Conservation (phyloP, 2,113 vertebrate species). For the Lycaon pictus region DNA sequence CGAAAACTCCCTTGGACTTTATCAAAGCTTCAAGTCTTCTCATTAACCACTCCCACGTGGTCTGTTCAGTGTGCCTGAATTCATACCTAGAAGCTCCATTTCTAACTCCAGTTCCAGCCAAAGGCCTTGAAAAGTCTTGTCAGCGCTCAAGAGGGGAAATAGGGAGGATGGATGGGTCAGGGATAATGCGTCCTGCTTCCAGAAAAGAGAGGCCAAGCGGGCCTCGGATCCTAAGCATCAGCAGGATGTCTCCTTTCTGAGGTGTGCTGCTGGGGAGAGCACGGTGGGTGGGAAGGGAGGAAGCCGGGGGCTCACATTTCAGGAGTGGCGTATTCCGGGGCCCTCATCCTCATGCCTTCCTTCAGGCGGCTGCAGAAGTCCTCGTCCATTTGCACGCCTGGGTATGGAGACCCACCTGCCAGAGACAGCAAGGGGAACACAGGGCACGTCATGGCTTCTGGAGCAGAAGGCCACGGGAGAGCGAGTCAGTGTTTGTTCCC, state of each 20-base stretch:
- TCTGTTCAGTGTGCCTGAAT: neutral
- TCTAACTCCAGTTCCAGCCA: neutral
- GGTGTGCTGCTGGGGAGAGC: neutral
- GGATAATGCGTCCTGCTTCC: neutral
- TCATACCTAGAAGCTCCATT: neutral
- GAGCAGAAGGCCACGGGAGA: neutral
- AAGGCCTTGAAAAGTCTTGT: constrained; percentile 5
- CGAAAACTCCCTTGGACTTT: too few species aligned
- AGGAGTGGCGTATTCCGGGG: constrained; percentile 92
- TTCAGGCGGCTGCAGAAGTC: constrained; percentile 96
- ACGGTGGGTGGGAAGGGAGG: accelerated
- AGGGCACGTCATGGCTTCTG: accelerated
- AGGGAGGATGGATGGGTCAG: neutral
- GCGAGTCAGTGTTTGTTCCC: neutral
- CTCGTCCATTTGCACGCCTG: constrained; percentile 95
- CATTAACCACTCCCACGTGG: too few species aligned
- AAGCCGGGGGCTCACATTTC: constrained; percentile 90
- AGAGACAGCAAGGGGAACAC: neutral
- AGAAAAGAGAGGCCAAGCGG: neutral
- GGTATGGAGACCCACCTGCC: constrained; percentile 96
- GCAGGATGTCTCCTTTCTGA: accelerated
- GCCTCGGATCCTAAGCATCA: too few species aligned
- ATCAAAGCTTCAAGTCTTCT: too few species aligned
- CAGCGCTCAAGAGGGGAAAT: neutral
- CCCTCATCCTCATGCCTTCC: constrained; percentile 94